These are phyloP conservation scores for Pseudorhombus dupliciocellatus DNA, from an alignment of 2,113 vertebrate species.

Conservation along the genomic window DNA sequence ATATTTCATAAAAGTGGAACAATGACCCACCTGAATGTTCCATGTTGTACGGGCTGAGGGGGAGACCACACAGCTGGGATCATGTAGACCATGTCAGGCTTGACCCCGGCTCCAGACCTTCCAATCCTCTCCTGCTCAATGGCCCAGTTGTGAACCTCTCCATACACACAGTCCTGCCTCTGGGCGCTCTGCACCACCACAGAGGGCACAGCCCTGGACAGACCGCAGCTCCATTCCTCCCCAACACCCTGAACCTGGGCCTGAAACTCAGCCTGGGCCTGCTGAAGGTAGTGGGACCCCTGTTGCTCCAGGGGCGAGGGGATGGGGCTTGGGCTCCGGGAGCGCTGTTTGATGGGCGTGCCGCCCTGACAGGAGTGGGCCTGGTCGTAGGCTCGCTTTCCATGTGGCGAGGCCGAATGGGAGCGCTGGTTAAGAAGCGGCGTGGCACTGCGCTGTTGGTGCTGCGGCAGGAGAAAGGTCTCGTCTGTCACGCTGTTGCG, in stretches of 20 bases:
- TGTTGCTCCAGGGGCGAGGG: conserved; percentile 79
- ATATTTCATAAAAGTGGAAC: neutral
- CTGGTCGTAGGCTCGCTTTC: conserved; percentile 89
- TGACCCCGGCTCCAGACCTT: conserved; percentile 44
- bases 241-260: conserved; percentile 74
- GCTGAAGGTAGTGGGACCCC: conserved; percentile 63
- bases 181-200: conserved; percentile 81
- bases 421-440: conserved; percentile 84
- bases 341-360: conserved; percentile 83
- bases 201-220: conserved; percentile 78
- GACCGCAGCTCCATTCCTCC: conserved; percentile 80
- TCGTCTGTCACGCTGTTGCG: conserved; percentile 90
- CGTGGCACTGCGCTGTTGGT: conserved; percentile 38
- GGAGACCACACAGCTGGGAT: conserved; percentile 86
- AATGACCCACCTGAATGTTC: conserved; percentile 76
- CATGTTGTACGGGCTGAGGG: conserved; percentile 80
- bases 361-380: conserved; percentile 73
- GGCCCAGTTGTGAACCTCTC: conserved; percentile 51
- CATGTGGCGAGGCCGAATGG: conserved; percentile 91
- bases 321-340: conserved; percentile 91
- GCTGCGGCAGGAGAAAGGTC: conserved; percentile 85
- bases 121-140: conserved; percentile 46
- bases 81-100: conserved; percentile 83
- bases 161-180: conserved; percentile 79
- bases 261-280: conserved; percentile 71